A percentile compares a stretch with the other conserved stretches of the same genome.
Conservation (phyloP, 2,888 invertebrate species). For the Agrochola lota region DNA sequence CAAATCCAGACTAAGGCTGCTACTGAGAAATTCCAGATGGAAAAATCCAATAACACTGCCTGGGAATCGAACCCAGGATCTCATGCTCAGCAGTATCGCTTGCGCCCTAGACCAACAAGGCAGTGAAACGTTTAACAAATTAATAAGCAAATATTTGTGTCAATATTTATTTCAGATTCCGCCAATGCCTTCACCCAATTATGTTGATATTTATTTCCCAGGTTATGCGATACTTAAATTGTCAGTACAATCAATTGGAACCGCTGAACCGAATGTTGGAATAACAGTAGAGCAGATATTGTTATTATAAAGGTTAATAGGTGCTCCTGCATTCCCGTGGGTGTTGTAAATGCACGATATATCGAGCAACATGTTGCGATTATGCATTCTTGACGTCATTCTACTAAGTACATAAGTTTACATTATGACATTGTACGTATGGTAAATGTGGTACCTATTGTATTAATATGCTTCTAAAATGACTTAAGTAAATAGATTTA, state of each 20-base stretch:
- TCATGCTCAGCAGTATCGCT: too few relatives aligned
- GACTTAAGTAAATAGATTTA: not conserved
- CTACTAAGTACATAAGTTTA: not conserved
- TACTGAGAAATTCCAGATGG: too few relatives aligned
- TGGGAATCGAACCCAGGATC: too few relatives aligned
- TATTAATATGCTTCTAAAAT: not conserved
- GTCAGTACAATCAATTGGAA: constrained; percentile 19
- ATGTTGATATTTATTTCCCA: constrained; percentile 30
- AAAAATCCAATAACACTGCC: too few relatives aligned
- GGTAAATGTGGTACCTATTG: not conserved
- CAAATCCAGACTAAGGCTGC: too few relatives aligned
- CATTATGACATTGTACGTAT: not conserved
- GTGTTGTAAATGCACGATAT: not conserved
- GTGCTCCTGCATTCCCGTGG: constrained; percentile 14
- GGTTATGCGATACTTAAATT: constrained; percentile 19
- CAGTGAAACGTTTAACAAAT: not conserved
- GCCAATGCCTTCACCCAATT: constrained; percentile 15
- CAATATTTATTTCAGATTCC: not conserved
- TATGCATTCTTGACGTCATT: constrained; percentile 2
- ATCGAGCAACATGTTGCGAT: not conserved
- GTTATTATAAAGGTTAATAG: constrained; percentile 18
- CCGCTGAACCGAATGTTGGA: not conserved
- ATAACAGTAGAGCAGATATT: constrained; percentile 13
- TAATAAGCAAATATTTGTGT: not conserved
- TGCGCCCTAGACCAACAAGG: too few relatives aligned